phyloP scores from a whole-genome alignment of 1,140 invertebrate species.

The Patella vulgata region DNA sequence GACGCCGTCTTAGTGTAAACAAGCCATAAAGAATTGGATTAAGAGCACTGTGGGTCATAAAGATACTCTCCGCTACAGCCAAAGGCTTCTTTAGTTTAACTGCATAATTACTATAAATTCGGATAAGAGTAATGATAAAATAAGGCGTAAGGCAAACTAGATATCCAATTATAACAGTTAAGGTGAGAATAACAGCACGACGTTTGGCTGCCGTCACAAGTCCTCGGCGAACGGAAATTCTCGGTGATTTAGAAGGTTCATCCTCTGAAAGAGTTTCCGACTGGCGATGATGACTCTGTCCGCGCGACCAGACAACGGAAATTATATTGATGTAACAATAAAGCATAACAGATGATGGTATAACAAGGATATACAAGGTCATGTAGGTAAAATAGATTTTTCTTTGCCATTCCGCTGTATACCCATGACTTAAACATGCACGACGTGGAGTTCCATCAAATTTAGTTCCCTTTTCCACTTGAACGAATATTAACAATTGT shows the following conservation, averaged over 20 bases:
- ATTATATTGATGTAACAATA: conserved; percentile 68
- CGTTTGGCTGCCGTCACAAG: conserved; percentile 55
- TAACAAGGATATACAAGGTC: conserved; percentile 65
- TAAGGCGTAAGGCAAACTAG: conserved; percentile 68
- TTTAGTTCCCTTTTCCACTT: conserved; percentile 37
- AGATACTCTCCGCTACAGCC: conserved; percentile 62
- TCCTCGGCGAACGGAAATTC: conserved; percentile 46
- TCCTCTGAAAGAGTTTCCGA: neutral
- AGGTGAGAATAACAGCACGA: conserved; percentile 65
- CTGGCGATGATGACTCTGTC: conserved; percentile 4
- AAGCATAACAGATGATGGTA: conserved; percentile 64
- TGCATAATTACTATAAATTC: conserved; percentile 67
- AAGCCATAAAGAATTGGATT: conserved; percentile 69
- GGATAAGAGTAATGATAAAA: conserved; percentile 59
- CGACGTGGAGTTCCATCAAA: conserved; percentile 45
- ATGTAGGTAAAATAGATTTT: conserved; percentile 68
- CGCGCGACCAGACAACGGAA: conserved; percentile 63
- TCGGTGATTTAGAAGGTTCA: conserved; percentile 3
- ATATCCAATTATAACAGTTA: conserved; percentile 67
- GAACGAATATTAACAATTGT: conserved; percentile 67
- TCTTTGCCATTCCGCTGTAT: conserved; percentile 67
- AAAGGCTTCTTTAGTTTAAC: conserved; percentile 57
- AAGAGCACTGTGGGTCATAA: conserved; percentile 66
- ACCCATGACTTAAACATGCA: conserved; percentile 65
- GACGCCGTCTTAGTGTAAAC: conserved; percentile 58